Evolutionary conservation across 92 coral and sea anemone genomes (phyloP).

Genomic region (Galaxea fascicularis): DNA sequence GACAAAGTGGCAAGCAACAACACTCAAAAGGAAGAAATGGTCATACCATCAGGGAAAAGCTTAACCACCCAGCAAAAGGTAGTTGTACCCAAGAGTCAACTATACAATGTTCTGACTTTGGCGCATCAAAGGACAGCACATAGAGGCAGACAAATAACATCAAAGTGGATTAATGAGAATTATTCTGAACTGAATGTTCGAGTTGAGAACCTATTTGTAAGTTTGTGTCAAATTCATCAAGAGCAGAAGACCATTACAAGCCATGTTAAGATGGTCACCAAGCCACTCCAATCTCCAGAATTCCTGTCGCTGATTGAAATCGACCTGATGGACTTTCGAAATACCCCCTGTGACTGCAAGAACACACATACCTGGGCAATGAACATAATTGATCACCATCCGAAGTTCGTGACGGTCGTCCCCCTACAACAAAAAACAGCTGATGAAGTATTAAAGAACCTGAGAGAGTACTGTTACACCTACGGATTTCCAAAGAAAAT

Average conservation of each 20-base stretch:
- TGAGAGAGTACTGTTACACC: constrained; percentile 42
- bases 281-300: no score
- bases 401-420: constrained; percentile 31
- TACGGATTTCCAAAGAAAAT: constrained; percentile 58
- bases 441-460: constrained; percentile 36
- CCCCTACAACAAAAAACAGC: constrained; percentile 51
- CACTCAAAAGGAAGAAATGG: constrained; percentile 40
- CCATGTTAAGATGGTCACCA: neutral
- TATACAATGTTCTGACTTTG: constrained; percentile 47
- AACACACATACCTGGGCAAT: constrained; percentile 60
- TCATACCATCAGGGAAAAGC: constrained; percentile 23
- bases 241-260: constrained; percentile 7
- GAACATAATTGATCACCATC: constrained; percentile 54
- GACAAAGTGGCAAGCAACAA: constrained; percentile 17
- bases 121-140: constrained; percentile 71
- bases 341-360: constrained; percentile 40
- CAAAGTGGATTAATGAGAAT: constrained; percentile 60
- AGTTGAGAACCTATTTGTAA: constrained; percentile 23
- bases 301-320: constrained; percentile 2
- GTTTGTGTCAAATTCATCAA: no score
- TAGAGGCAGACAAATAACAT: constrained; percentile 64
- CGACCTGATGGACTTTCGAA: constrained; percentile 45
- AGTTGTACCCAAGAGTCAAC: constrained; percentile 51
- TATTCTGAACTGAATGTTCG: constrained; percentile 46
- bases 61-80: constrained; percentile 36